These are phyloP conservation scores for Artibeus lituratus DNA, from an alignment of 2,797 vertebrate species.

Conservation along the genomic window DNA sequence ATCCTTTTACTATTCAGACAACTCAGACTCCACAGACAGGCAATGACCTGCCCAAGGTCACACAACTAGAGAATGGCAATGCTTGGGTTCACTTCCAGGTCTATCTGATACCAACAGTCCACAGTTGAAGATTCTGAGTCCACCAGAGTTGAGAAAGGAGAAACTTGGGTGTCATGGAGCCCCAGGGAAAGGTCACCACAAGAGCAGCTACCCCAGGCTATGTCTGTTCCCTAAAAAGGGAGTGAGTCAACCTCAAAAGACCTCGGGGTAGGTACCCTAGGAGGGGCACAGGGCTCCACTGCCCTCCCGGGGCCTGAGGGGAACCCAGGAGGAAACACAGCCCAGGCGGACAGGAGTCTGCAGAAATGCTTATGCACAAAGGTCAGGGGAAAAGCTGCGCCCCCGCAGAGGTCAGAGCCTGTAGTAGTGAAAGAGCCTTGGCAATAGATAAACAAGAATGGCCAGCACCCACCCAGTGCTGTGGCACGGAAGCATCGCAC, in stretches of 20 bases:
- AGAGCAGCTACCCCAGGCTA: background rate
- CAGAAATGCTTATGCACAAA: background rate
- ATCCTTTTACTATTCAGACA: background rate
- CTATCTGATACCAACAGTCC: background rate
- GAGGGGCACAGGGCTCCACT: background rate
- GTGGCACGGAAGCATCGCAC: fast-evolving
- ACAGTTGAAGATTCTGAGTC: background rate
- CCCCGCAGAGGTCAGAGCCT: no score
- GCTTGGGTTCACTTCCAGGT: no score
- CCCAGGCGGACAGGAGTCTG: background rate
- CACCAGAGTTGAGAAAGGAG: background rate
- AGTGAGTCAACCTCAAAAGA: background rate
- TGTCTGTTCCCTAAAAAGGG: background rate
- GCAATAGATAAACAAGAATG: background rate
- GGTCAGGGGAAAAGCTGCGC: background rate
- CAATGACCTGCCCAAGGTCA: background rate
- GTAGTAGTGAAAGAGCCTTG: background rate
- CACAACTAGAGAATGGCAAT: background rate
- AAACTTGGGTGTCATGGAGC: background rate
- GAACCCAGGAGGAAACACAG: background rate
- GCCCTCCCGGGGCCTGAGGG: background rate
- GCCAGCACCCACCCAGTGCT: background rate
- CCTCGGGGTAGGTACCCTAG: background rate
- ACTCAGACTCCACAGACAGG: background rate
- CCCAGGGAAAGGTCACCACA: background rate